Evolutionary conservation across 1,140 invertebrate genomes (phyloP).

Genomic region (Bombyx mandarina): DNA sequence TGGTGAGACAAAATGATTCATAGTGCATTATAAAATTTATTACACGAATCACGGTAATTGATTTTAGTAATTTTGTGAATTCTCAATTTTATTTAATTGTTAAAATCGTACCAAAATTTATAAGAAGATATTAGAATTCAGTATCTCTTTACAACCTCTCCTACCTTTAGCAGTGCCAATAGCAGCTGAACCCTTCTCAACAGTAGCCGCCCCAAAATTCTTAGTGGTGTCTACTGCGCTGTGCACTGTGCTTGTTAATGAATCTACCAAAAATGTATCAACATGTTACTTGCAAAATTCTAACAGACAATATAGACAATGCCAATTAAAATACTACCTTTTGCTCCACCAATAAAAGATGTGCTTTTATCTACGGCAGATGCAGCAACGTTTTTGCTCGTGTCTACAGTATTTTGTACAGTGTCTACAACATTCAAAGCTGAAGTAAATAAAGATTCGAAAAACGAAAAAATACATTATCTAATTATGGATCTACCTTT

Average conservation of each 20-base stretch:
- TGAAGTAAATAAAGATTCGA: constrained; percentile 6
- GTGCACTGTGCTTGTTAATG: constrained; percentile 3
- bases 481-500: constrained; percentile 17
- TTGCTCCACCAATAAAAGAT: constrained; percentile 21
- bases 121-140: neutral
- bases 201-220: constrained; percentile 32
- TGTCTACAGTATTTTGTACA: constrained; percentile 28
- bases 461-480: neutral
- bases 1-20: constrained; percentile 7
- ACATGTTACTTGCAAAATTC: too few species aligned
- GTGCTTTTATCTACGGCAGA: constrained; percentile 25
- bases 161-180: constrained; percentile 44
- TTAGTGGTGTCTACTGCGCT: constrained; percentile 25
- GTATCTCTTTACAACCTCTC: constrained; percentile 3
- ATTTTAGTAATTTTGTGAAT: too few species aligned
- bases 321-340: constrained; percentile 17
- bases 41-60: too few species aligned
- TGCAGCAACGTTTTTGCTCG: constrained; percentile 28
- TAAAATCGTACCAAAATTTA: neutral
- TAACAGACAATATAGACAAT: neutral
- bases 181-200: constrained; percentile 31
- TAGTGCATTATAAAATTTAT: too few species aligned
- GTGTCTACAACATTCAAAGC: constrained; percentile 20
- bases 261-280: neutral
- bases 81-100: too few species aligned